Conservation (phyloP, 2,113 vertebrate genomes). For the Melospiza georgiana region DNA sequence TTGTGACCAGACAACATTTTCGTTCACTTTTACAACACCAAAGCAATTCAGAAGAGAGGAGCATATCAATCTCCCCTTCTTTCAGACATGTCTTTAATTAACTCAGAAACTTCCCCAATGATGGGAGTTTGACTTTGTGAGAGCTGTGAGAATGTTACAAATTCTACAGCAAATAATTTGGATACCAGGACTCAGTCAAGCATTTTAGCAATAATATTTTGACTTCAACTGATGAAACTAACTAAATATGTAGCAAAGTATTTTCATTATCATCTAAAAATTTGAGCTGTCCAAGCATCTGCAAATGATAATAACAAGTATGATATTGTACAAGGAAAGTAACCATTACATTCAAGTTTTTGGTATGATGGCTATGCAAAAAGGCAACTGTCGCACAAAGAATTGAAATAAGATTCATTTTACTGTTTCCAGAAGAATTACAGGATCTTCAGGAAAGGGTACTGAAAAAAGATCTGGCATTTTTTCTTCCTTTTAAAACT, state of each 20-base stretch:
- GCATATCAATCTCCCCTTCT: neutral
- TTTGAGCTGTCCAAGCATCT: neutral
- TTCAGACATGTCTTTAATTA: neutral
- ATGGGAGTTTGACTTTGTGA: neutral
- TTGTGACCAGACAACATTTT: neutral
- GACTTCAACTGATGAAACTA: neutral
- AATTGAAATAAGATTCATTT: neutral
- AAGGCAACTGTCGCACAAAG: neutral
- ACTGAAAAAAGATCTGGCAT: neutral
- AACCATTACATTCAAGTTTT: neutral
- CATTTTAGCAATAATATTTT: neutral
- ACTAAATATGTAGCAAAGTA: accelerated
- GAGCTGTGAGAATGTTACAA: neutral
- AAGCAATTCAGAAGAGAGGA: neutral
- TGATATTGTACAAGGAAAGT: neutral
- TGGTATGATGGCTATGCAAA: neutral
- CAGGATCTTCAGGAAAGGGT: neutral
- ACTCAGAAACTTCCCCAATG: neutral
- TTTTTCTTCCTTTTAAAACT: neutral
- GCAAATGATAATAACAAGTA: neutral
- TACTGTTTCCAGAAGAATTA: neutral
- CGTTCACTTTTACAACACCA: neutral
- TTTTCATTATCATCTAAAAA: neutral
- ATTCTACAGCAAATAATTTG: neutral
- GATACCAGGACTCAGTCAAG: neutral